A percentile compares a stretch with the other conserved stretches of the same genome.
Evolutionary conservation across 2,888 invertebrate genomes (phyloP).

Genomic region (Thereva unica): DNA sequence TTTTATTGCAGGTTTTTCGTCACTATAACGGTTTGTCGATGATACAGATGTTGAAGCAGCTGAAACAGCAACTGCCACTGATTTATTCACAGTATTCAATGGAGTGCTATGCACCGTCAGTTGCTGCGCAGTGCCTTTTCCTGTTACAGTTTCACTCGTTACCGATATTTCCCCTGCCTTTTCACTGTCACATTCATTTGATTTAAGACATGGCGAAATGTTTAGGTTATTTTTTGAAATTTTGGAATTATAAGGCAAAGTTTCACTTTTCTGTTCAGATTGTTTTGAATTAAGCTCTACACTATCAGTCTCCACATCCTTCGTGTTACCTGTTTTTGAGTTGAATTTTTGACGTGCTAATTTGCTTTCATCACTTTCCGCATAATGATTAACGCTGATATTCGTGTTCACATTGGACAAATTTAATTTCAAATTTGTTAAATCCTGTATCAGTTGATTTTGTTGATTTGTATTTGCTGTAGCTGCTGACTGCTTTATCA

Average conservation of each 20-base stretch:
- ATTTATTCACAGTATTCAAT: slow-evolving; percentile 57
- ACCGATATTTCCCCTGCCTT: slow-evolving; percentile 50
- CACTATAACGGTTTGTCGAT: slow-evolving; percentile 38
- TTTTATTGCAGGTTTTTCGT: slow-evolving; percentile 48
- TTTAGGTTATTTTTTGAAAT: slow-evolving; percentile 44
- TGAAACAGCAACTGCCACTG: slow-evolving; percentile 53
- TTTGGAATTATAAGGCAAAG: slow-evolving; percentile 84
- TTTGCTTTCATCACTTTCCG: slow-evolving; percentile 63
- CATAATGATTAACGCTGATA: slow-evolving; percentile 60
- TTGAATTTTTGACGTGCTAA: slow-evolving; percentile 56
- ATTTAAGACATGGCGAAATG: slow-evolving; percentile 36
- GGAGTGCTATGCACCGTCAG: slow-evolving; percentile 64
- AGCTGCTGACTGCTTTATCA: slow-evolving; percentile 53
- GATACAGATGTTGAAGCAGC: slow-evolving; percentile 48
- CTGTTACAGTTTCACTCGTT: slow-evolving; percentile 48
- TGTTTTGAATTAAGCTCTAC: slow-evolving; percentile 62
- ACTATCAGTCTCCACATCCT: slow-evolving; percentile 17
- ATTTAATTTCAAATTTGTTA: slow-evolving; percentile 54
- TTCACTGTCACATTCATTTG: slow-evolving; percentile 48
- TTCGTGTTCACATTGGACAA: slow-evolving; percentile 56
- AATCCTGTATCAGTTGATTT: slow-evolving; percentile 57
- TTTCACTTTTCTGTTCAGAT: slow-evolving; percentile 89
- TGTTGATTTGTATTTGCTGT: slow-evolving; percentile 56
- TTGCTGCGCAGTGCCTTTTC: slow-evolving; percentile 54
- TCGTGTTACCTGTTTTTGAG: slow-evolving; percentile 24